These are phyloP conservation scores for Perizoma flavofasciatum DNA, from an alignment of 2,888 invertebrate genomes.

Conservation along the genomic window DNA sequence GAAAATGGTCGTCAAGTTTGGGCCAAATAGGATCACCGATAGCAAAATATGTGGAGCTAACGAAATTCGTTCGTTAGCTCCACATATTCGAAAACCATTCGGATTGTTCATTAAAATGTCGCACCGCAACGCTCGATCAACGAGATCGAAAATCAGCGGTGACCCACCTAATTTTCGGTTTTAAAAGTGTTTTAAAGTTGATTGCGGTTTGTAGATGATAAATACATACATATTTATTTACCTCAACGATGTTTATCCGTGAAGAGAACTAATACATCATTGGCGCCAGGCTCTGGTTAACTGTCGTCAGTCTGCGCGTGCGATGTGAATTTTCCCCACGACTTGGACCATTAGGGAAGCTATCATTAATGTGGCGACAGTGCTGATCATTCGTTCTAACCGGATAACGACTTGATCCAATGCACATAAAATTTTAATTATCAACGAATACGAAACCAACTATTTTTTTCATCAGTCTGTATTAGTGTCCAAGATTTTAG, in stretches of 20 bases:
- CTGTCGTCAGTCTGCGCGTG: slow-evolving; percentile 71
- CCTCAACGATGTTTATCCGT: slow-evolving; percentile 60
- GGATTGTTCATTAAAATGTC: too few species aligned
- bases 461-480: slow-evolving; percentile 3
- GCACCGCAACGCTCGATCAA: too few species aligned
- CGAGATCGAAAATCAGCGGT: too few species aligned
- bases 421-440: slow-evolving; percentile 52
- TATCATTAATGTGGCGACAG: slow-evolving; percentile 78
- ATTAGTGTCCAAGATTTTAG: too few species aligned
- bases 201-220: slow-evolving; percentile 22
- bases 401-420: slow-evolving; percentile 55
- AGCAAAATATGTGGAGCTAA: neutral
- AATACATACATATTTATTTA: slow-evolving; percentile 30
- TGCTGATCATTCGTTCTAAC: slow-evolving; percentile 62
- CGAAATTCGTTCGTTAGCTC: too few species aligned
- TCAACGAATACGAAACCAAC: slow-evolving; percentile 42
- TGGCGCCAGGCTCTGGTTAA: slow-evolving; percentile 71
- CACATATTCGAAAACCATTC: too few species aligned
- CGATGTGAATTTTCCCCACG: slow-evolving; percentile 74
- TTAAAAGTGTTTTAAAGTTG: slow-evolving; percentile 6
- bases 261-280: slow-evolving; percentile 72
- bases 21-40: neutral
- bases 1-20: neutral
- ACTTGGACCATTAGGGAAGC: slow-evolving; percentile 72
- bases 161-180: neutral